Base-by-base conservation (phyloP, 1,140 invertebrate species). In the Lethocerus indicus region DNA sequence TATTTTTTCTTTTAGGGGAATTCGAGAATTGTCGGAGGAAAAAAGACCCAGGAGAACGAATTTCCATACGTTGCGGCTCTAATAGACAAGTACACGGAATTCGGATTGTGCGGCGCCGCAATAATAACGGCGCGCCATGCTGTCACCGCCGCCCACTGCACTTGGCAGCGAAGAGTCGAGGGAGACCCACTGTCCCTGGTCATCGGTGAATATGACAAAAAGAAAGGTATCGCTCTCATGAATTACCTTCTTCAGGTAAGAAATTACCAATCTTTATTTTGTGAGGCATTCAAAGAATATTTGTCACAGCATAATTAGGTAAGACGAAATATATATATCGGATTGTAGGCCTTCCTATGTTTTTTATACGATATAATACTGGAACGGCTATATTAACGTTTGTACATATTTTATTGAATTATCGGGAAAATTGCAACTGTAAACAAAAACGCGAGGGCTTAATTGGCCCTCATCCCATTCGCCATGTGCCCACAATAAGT, bases 51-150 rank as follows among this genome's bases (percentile, higher is more conserved):
- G 49, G 79, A 83, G 57, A 32, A 49, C 24, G 83, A 86, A 59
- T 85, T 80, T 62, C 84, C 85, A 2, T 87, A 83, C 82, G 81
- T 85, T 71, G 81, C 72, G 0, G 73, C 78, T 35, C 63, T 89
- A 32, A 77, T 75, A 2, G 84, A 87, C 61, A 75, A 83, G 58
- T 82, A 83, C 56, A 73, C 79, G 52, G 86, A 87, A 66, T 87
- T 88, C 60, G 51, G 49, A 23, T 59, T 56, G 7, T 58, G 56
- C 39, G 56, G 56, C 3, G 54, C 52, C 14, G 24, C 54, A 23
- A 54, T 58, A 16, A 44, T 57, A 18, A 42, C 51, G 21, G 14
- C n/a, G 18, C 13, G 20, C 2, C 54, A 54, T 35, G 52, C 54
- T 23, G 27, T 58, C 3, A 54, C 57, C 27, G 53, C 55, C 23